phyloP scores from a whole-genome alignment of 2,797 vertebrate genomes.

The Forpus xanthops region DNA sequence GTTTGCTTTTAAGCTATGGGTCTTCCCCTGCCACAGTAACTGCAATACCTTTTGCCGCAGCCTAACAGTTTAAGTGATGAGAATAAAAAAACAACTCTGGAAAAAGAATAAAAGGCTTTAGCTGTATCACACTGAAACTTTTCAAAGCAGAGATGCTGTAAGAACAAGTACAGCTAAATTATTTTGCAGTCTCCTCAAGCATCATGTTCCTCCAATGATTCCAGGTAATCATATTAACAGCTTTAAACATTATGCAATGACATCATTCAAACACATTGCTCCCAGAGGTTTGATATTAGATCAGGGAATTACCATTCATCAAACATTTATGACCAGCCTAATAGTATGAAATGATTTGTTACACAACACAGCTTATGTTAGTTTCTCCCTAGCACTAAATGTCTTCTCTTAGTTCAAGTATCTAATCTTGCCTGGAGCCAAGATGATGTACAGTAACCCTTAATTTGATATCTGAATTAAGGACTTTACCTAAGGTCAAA shows the following conservation, averaged over 20 bases:
- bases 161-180: not conserved
- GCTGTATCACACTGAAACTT: not conserved
- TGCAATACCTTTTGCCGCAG: not conserved
- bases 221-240: constrained; percentile 67
- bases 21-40: not conserved
- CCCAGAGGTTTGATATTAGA: constrained; percentile 55
- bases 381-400: not conserved
- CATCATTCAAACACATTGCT: constrained; percentile 65
- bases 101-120: not conserved
- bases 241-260: constrained; percentile 35
- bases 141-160: not conserved
- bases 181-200: constrained; percentile 4
- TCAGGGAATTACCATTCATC: constrained; percentile 56
- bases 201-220: not conserved
- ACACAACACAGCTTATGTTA: not conserved
- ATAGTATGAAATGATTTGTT: constrained; percentile 45
- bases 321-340: constrained; percentile 45
- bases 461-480: not conserved
- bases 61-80: not conserved
- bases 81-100: not conserved
- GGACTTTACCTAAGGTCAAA: not conserved
- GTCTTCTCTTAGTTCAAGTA: not conserved
- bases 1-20: not conserved
- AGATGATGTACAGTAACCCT: not conserved
- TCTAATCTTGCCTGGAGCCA: not conserved